These are phyloP conservation scores for Trachurus trachurus DNA, from an alignment of 2,797 vertebrate genomes.

Conservation along the genomic window DNA sequence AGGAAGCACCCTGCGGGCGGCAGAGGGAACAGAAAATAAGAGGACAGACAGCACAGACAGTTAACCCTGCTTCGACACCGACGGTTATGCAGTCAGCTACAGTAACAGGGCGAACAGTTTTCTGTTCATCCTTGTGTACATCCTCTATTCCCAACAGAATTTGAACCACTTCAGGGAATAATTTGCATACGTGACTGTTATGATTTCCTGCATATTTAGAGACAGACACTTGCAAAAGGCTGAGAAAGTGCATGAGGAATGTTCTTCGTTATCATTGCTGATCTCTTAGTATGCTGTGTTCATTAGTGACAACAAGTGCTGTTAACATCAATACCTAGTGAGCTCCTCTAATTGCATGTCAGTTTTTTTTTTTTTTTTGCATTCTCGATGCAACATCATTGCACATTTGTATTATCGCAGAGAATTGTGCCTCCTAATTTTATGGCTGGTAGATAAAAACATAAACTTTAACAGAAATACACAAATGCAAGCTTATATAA, in stretches of 20 bases:
- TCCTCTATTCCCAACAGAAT: conserved; percentile 6
- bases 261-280: conserved; percentile 44
- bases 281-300: conserved; percentile 60
- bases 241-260: conserved; percentile 34
- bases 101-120: not conserved
- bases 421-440: conserved; percentile 42
- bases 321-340: conserved; percentile 60
- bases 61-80: conserved; percentile 61
- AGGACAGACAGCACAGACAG: conserved; percentile 55
- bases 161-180: conserved; percentile 5
- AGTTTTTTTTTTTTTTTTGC: conserved; percentile 29
- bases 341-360: conserved; percentile 64
- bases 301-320: conserved; percentile 60
- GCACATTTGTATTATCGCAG: conserved; percentile 62
- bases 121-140: no score
- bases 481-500: not conserved
- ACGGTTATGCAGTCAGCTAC: conserved; percentile 17
- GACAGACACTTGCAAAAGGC: conserved; percentile 24
- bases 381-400: conserved; percentile 43
- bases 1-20: conserved; percentile 93
- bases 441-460: conserved; percentile 52
- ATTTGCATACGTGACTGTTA: conserved; percentile 30
- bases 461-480: conserved; percentile 43
- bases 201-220: conserved; percentile 37
- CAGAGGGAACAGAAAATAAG: conserved; percentile 64